phyloP scores from a whole-genome alignment of 2,113 vertebrate species.

The Macquaria ambigua region DNA sequence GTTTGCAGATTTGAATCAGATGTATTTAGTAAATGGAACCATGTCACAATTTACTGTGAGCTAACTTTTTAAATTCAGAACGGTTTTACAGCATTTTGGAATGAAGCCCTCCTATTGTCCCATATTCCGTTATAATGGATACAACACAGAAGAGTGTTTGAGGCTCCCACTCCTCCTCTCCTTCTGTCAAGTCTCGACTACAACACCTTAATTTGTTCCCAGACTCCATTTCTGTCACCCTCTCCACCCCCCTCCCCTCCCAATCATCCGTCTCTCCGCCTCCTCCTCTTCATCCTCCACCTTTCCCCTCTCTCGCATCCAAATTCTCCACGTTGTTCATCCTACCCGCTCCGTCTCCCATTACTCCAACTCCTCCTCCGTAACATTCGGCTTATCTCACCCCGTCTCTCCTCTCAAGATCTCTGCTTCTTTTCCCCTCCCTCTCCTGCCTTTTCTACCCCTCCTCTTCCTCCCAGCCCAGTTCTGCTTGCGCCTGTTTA shows the following conservation, averaged over 20 bases:
- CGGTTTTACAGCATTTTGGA: slow-evolving; percentile 42
- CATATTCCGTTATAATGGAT: slow-evolving; percentile 40
- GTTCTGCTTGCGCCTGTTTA: slow-evolving; percentile 77
- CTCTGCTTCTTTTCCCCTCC: slow-evolving; percentile 63
- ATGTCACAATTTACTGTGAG: background rate
- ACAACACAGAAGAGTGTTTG: slow-evolving; percentile 49
- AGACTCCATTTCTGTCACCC: slow-evolving; percentile 64
- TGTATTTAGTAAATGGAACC: background rate
- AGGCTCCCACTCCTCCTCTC: slow-evolving; percentile 80
- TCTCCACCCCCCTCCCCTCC: slow-evolving; percentile 35
- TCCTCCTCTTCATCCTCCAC: slow-evolving; percentile 58
- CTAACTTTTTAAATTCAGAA: slow-evolving; percentile 33
- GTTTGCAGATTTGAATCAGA: background rate
- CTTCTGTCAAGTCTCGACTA: slow-evolving; percentile 74
- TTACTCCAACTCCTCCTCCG: slow-evolving; percentile 63
- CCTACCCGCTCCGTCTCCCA: slow-evolving; percentile 34
- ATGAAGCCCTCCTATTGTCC: slow-evolving; percentile 50
- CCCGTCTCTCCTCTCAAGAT: slow-evolving; percentile 59
- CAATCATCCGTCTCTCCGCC: slow-evolving; percentile 55
- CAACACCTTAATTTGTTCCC: slow-evolving; percentile 75
- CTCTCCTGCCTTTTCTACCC: slow-evolving; percentile 26
- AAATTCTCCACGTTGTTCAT: slow-evolving; percentile 30
- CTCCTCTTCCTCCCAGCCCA: slow-evolving; percentile 49
- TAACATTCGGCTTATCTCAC: slow-evolving; percentile 53
- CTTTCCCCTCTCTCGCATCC: slow-evolving; percentile 46